These are phyloP conservation scores for Euthynnus affinis DNA, from an alignment of 2,797 vertebrate genomes.

Conservation along the genomic window DNA sequence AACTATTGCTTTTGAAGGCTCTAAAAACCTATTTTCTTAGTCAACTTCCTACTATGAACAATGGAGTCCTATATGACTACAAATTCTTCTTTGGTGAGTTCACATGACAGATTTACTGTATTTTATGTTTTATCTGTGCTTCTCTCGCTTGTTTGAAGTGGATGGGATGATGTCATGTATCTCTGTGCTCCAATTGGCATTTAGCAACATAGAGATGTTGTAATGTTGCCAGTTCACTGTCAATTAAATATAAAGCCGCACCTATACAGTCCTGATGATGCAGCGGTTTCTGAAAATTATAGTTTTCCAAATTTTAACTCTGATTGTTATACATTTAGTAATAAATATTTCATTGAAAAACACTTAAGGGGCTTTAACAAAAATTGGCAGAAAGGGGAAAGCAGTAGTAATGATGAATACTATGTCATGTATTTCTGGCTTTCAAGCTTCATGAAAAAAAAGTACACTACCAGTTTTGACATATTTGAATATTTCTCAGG, in stretches of 20 bases:
- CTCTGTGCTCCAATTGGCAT: background rate
- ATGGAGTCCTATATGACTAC: too few relatives aligned
- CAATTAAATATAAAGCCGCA: background rate
- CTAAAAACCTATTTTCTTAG: background rate
- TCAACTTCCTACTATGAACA: background rate
- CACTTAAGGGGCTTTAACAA: background rate
- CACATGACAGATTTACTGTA: too few relatives aligned
- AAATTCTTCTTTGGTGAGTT: too few relatives aligned
- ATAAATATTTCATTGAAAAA: background rate
- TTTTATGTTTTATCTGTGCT: background rate
- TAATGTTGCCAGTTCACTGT: background rate
- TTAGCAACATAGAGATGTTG: too few relatives aligned
- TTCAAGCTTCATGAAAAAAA: slow-evolving; percentile 8
- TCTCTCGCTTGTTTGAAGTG: background rate
- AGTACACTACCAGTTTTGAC: slow-evolving; percentile 30
- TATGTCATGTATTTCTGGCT: slow-evolving; percentile 19
- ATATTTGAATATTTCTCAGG: slow-evolving; percentile 40
- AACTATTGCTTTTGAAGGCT: background rate
- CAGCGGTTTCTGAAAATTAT: background rate
- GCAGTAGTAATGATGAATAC: slow-evolving; percentile 17
- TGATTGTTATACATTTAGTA: background rate
- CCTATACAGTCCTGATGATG: background rate
- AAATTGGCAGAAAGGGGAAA: slow-evolving; percentile 20
- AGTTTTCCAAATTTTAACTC: background rate
- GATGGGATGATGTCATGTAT: background rate